Percentiles rank a stretch among this genome's conserved stretches.
Conservation (phyloP, 1,140 invertebrate species). For the Papilio aristodemus region DNA sequence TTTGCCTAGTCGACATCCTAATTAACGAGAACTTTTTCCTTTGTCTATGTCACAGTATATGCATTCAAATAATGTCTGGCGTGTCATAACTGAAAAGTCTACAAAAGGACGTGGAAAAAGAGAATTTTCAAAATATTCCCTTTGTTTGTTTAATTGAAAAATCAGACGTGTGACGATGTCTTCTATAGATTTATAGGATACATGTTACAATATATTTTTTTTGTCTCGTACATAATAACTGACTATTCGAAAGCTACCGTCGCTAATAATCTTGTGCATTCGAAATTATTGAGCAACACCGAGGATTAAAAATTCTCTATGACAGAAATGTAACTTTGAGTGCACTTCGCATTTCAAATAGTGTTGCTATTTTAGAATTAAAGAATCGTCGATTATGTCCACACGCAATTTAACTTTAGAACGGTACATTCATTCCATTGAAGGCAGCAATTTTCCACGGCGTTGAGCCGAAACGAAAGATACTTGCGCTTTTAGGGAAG, state of each 20-base stretch:
- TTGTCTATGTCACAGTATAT: constrained; percentile 48
- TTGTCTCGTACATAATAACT: neutral
- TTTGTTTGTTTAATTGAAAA: neutral
- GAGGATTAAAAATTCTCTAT: constrained; percentile 42
- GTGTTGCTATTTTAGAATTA: constrained; percentile 40
- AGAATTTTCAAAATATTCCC: constrained; percentile 10
- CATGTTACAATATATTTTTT: neutral
- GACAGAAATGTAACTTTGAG: constrained; percentile 31
- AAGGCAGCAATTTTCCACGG: constrained; percentile 71
- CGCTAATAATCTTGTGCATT: neutral
- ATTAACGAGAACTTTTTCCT: constrained; percentile 67
- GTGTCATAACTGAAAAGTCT: constrained; percentile 42
- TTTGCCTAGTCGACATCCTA: constrained; percentile 69
- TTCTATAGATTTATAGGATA: neutral
- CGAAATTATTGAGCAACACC: neutral
- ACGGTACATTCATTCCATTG: constrained; percentile 76
- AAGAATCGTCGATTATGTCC: constrained; percentile 46
- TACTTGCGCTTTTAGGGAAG: constrained; percentile 53
- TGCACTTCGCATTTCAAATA: constrained; percentile 25
- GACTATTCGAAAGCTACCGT: neutral
- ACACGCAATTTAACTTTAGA: constrained; percentile 73
- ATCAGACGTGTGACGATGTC: neutral
- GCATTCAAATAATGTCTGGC: constrained; percentile 49
- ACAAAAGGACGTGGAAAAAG: constrained; percentile 41
- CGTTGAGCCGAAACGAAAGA: constrained; percentile 52